Conservation (phyloP, 2,797 vertebrate genomes). For the Pangasius djambal region DNA sequence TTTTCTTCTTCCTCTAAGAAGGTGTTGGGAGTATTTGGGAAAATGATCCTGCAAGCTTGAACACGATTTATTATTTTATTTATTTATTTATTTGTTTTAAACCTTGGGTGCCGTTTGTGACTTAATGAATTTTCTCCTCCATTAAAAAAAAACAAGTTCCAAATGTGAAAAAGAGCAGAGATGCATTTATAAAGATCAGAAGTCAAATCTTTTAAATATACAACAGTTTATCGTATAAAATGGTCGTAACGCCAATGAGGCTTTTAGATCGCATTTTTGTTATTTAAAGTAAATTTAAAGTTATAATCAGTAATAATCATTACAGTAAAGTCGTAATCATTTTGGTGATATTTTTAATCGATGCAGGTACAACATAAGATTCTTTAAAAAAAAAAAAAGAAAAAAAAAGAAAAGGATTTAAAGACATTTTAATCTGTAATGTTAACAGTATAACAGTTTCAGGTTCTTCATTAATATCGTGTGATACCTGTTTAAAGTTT, state of each 20-base stretch:
- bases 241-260: neutral
- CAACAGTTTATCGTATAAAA: neutral
- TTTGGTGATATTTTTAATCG: neutral
- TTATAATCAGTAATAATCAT: neutral
- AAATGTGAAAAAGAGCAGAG: neutral
- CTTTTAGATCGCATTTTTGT: neutral
- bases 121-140: neutral
- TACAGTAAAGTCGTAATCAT: neutral
- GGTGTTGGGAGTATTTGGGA: slow-evolving; percentile 32
- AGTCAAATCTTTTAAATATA: neutral
- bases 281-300: neutral
- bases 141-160: neutral
- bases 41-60: slow-evolving; percentile 65
- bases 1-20: neutral
- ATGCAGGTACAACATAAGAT: neutral
- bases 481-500: neutral
- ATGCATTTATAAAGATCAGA: neutral
- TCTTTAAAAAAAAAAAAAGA: neutral
- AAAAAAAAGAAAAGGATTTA: neutral
- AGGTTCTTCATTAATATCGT: too few relatives aligned
- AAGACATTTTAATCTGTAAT: neutral
- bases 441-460: neutral
- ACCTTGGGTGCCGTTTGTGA: neutral
- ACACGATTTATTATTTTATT: slow-evolving; percentile 67
- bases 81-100: slow-evolving; percentile 40